A percentile compares a stretch with the other conserved stretches of the same genome.
Conservation (phyloP, 2,888 invertebrate species). For the Lamellibrachia satsuma region DNA sequence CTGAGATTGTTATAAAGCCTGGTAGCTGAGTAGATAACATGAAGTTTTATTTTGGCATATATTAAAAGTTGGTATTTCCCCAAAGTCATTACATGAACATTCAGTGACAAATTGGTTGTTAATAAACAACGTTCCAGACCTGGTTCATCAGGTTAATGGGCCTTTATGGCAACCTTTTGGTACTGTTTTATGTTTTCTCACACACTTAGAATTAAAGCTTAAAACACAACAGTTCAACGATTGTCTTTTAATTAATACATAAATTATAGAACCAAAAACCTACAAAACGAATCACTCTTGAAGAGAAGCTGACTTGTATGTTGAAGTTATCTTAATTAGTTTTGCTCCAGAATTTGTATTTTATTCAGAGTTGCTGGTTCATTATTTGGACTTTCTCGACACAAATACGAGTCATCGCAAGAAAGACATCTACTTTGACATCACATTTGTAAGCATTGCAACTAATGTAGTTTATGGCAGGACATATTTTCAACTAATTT, state of each 20-base stretch:
- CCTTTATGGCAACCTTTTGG: no score
- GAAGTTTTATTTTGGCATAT: no score
- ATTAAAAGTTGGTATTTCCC: no score
- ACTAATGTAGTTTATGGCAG: background rate
- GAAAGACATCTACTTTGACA: conserved; percentile 1
- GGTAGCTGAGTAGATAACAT: no score
- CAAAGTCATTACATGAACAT: no score
- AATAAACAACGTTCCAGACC: no score
- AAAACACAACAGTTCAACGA: background rate
- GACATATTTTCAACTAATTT: no score
- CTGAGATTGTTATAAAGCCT: no score
- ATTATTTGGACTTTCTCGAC: background rate
- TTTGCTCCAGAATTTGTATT: background rate
- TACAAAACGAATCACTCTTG: background rate
- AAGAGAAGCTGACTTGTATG: background rate
- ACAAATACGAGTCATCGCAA: background rate
- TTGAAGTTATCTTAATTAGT: background rate
- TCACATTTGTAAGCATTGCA: background rate
- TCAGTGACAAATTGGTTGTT: no score
- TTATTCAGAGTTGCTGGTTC: background rate
- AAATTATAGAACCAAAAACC: background rate
- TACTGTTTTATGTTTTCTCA: no score
- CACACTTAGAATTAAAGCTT: no score
- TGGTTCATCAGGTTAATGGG: no score
- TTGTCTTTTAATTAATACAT: background rate